Conservation (phyloP, 53 echinoderm and acorn worm genomes). For the Holothuria leucospilota region DNA sequence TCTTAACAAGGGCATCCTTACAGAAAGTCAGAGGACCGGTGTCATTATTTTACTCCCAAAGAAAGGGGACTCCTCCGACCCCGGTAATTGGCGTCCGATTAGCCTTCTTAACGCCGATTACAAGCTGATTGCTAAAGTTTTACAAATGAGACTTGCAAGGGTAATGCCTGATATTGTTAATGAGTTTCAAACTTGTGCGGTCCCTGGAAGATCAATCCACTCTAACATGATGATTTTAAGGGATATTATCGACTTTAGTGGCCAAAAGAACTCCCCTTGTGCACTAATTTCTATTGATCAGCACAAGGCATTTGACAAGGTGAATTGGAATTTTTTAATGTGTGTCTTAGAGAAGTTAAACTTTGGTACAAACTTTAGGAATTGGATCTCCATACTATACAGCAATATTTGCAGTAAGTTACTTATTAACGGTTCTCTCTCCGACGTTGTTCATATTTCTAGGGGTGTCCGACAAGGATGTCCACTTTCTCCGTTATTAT, state of each 20-base stretch:
- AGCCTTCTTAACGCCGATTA: too few relatives aligned
- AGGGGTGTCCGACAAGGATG: conserved; percentile 60
- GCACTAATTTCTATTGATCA: conserved; percentile 59
- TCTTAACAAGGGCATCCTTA: too few relatives aligned
- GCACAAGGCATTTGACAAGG: conserved; percentile 54
- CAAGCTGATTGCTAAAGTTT: conserved; percentile 47
- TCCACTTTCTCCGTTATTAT: conserved; percentile 51
- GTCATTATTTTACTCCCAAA: too few relatives aligned
- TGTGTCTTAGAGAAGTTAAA: conserved; percentile 34
- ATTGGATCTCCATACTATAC: conserved; percentile 54
- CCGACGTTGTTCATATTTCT: conserved; percentile 2
- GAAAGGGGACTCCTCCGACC: too few relatives aligned
- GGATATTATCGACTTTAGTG: conserved; percentile 51
- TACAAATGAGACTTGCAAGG: too few relatives aligned
- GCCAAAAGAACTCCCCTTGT: conserved; percentile 7
- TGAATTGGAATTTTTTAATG: conserved; percentile 49
- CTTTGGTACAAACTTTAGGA: conserved; percentile 43
- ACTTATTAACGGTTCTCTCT: conserved; percentile 29
- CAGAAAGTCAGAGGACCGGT: too few relatives aligned
- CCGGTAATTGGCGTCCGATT: too few relatives aligned
- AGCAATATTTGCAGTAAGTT: conserved; percentile 38
- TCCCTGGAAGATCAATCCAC: conserved; percentile 66
- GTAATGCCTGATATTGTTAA: conserved; percentile 23
- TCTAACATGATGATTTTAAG: conserved; percentile 58
- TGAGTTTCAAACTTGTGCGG: conserved; percentile 57